These are phyloP conservation scores for Portevinia maculata DNA, from an alignment of 2,888 invertebrate genomes.

Conservation along the genomic window DNA sequence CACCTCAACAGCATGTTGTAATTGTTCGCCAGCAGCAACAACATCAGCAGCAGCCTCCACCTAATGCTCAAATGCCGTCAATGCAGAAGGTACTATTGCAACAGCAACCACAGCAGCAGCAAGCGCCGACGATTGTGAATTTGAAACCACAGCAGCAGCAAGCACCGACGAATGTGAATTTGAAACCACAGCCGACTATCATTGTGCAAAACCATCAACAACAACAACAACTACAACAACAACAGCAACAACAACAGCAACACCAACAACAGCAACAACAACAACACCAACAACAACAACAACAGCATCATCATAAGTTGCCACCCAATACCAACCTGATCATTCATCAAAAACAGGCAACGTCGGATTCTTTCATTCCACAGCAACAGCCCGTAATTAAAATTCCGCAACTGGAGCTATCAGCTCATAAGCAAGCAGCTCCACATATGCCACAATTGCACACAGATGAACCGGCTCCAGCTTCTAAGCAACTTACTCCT, in stretches of 20 bases:
- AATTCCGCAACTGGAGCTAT: conserved; percentile 27
- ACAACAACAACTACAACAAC: conserved; percentile 69
- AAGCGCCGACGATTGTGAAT: conserved; percentile 69
- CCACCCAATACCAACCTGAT: conserved; percentile 42
- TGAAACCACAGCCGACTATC: conserved; percentile 49
- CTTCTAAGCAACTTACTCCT: conserved; percentile 21
- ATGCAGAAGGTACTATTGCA: conserved; percentile 70
- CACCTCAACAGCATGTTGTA: conserved; percentile 61
- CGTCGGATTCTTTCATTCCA: conserved; percentile 11
- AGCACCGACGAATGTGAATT: conserved; percentile 67
- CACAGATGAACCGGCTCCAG: conserved; percentile 26
- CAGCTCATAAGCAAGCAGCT: conserved; percentile 48
- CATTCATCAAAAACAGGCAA: conserved; percentile 55
- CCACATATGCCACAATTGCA: conserved; percentile 67
- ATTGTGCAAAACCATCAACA: conserved; percentile 73
- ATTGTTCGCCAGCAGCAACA: conserved; percentile 69
- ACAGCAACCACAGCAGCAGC: conserved; percentile 60
- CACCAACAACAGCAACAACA: conserved; percentile 69
- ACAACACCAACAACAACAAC: conserved; percentile 69
- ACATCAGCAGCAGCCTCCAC: conserved; percentile 48
- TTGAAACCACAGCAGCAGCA: conserved; percentile 75
- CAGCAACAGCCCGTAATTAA: conserved; percentile 61
- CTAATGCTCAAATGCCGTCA: conserved; percentile 41
- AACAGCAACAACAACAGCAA: conserved; percentile 49
- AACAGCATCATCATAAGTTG: conserved; percentile 54